These are phyloP conservation scores for Himalopsyche japonica DNA, from an alignment of 2,888 invertebrate genomes.

Conservation along the genomic window DNA sequence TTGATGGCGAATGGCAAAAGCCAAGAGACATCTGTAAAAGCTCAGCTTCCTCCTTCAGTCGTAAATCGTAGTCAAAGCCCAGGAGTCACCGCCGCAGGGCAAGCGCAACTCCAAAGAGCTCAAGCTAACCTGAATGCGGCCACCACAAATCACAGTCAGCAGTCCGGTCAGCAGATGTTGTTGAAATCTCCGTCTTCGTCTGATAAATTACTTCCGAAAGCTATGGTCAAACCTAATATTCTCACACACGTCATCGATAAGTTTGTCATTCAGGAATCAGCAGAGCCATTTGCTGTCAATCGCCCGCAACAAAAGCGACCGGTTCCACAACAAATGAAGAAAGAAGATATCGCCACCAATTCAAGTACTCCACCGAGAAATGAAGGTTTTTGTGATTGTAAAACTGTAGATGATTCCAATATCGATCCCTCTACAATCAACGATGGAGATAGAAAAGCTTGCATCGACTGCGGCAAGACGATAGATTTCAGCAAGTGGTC, in stretches of 20 bases:
- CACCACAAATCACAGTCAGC: background rate
- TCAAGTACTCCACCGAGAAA: slow-evolving; percentile 54
- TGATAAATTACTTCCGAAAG: slow-evolving; percentile 74
- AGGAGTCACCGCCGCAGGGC: slow-evolving; percentile 4
- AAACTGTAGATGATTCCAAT: slow-evolving; percentile 44
- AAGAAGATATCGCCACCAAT: slow-evolving; percentile 58
- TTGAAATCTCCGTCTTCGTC: slow-evolving; percentile 1
- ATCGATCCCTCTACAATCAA: slow-evolving; percentile 36
- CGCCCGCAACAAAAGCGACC: slow-evolving; percentile 60
- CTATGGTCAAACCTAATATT: slow-evolving; percentile 94
- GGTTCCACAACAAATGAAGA: slow-evolving; percentile 52
- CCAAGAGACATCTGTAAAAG: background rate
- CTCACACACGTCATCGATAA: slow-evolving; percentile 96
- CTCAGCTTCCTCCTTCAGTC: background rate
- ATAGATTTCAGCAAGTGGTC: background rate
- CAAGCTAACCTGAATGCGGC: slow-evolving; percentile 33
- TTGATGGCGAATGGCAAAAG: background rate
- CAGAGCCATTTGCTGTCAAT: slow-evolving; percentile 86
- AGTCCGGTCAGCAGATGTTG: slow-evolving; percentile 12
- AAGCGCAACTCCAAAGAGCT: slow-evolving; percentile 30
- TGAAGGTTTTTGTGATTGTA: background rate
- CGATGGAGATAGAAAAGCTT: slow-evolving; percentile 2
- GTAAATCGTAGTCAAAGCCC: background rate
- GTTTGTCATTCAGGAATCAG: slow-evolving; percentile 94
- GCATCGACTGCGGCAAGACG: background rate